phyloP scores from a whole-genome alignment of 1,140 invertebrate genomes.

The Spodoptera frugiperda region DNA sequence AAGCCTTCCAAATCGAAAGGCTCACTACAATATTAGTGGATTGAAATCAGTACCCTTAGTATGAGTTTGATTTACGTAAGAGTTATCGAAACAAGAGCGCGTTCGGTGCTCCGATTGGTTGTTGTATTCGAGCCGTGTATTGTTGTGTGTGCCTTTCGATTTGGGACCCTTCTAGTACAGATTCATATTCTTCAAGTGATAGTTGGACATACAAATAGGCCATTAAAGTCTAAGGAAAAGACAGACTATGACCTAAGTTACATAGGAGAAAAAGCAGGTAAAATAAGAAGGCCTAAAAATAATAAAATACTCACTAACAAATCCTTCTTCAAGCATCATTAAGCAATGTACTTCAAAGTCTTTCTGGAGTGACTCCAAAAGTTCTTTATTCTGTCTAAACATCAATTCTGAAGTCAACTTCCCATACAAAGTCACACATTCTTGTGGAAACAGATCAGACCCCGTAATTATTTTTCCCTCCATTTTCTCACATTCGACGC shows the following conservation, averaged over 20 bases:
- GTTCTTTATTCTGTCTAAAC: conserved; percentile 78
- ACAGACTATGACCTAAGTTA: too few species aligned
- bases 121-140: too few species aligned
- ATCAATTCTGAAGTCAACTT: conserved; percentile 75
- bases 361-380: conserved; percentile 71
- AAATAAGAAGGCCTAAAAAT: conserved; percentile 12
- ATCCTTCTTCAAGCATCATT: conserved; percentile 72
- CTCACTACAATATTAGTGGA: too few species aligned
- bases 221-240: not conserved
- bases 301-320: conserved; percentile 69
- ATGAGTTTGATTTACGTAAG: too few species aligned
- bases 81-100: too few species aligned
- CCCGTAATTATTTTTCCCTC: conserved; percentile 71
- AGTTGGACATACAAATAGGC: too few species aligned
- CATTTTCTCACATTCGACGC: conserved; percentile 62
- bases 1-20: too few species aligned
- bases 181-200: too few species aligned
- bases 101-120: too few species aligned
- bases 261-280: not conserved
- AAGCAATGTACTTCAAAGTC: conserved; percentile 77
- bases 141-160: too few species aligned
- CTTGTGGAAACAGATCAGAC: conserved; percentile 70
- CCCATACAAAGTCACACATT: conserved; percentile 74
- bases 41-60: too few species aligned
- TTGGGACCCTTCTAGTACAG: too few species aligned